Base-by-base conservation (phyloP, 2,888 invertebrate genomes). In the Pandemis cinnamomeana region DNA sequence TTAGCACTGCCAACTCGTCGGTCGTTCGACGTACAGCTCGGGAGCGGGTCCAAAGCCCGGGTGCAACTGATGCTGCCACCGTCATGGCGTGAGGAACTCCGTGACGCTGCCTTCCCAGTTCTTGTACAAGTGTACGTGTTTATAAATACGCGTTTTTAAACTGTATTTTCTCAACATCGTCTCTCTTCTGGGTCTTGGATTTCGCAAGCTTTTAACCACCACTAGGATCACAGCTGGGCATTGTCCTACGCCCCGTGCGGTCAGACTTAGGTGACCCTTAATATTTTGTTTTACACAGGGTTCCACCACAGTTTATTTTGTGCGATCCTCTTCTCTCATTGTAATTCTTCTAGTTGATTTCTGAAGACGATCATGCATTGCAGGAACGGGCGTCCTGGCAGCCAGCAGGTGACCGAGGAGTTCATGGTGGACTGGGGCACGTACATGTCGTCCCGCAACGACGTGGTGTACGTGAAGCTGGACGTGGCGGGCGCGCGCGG, bases 371-470 rank as follows among this genome's bases (percentile, higher is more conserved):
- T 51, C n/a, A 51, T 51, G n/a, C 2, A n/a, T 51, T n/a, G 51
- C 89, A 98, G 98, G 67, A 98, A 99, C 91, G 99, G 98, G 73
- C 96, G 98, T 63, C 99, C 99, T 0, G 98, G 98, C 60, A 97
- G 98, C 80, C 98, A 98, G 89, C 96, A 97, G 74, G 99, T 99
- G 77, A 97, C 97, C 1, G 98, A 98, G 81, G 95, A 96, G 89
- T 99, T 98, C 92, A 92, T 95, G 78, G 95, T 98, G 81, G 97
- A 98, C 90, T 98, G 98, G 98, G 98, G 98, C 76, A 97, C 98
- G 51, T 98, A 98, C 92, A 97, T 99, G 96, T 97, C 98, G 73
- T 98, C 98, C 75, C 96, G 97, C 78, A 97, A 97, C 87, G 97
- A 98, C 92, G 97, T 98, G 75, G 98, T 99, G 74, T 98, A 98